Evolutionary conservation across 2,797 vertebrate species (phyloP).

Genomic region (Tangara arthus): DNA sequence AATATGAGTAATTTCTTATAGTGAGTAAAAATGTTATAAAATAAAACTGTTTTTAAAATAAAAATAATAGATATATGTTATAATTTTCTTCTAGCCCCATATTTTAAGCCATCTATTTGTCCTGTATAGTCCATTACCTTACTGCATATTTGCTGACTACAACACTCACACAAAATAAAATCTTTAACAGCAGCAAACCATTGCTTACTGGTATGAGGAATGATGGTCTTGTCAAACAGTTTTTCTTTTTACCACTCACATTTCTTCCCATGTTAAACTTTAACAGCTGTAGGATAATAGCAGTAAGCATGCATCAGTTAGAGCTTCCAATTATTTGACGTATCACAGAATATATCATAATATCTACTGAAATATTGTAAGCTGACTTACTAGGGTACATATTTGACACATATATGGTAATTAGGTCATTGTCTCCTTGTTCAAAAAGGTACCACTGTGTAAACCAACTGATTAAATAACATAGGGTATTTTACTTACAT

Average conservation of each 20-base stretch:
- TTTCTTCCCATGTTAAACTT: slow-evolving; percentile 13
- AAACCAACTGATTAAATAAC: slow-evolving; percentile 50
- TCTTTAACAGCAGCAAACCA: slow-evolving; percentile 32
- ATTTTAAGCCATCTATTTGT: slow-evolving; percentile 43
- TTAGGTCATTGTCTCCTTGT: slow-evolving; percentile 15
- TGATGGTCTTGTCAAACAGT: not conserved
- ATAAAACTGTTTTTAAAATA: slow-evolving; percentile 51
- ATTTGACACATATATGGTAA: slow-evolving; percentile 12
- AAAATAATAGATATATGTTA: slow-evolving; percentile 19
- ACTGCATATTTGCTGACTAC: slow-evolving; percentile 31
- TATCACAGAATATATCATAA: slow-evolving; percentile 39
- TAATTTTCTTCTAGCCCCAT: slow-evolving; percentile 11
- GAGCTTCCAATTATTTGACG: slow-evolving; percentile 31
- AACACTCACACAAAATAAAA: slow-evolving; percentile 37
- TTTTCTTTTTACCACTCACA: slow-evolving; percentile 23
- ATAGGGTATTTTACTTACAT: slow-evolving; percentile 16
- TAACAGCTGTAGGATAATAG: slow-evolving; percentile 37
- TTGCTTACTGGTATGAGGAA: slow-evolving; percentile 43
- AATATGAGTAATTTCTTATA: slow-evolving; percentile 42
- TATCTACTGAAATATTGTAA: slow-evolving; percentile 30
- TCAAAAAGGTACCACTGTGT: slow-evolving; percentile 29
- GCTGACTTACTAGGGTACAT: slow-evolving; percentile 33
- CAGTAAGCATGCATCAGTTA: slow-evolving; percentile 46
- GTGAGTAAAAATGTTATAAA: slow-evolving; percentile 73
- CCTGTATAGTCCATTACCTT: slow-evolving; percentile 20